Evolutionary conservation across 2,888 invertebrate genomes (phyloP).

Genomic region (Ptychoptera contaminata): DNA sequence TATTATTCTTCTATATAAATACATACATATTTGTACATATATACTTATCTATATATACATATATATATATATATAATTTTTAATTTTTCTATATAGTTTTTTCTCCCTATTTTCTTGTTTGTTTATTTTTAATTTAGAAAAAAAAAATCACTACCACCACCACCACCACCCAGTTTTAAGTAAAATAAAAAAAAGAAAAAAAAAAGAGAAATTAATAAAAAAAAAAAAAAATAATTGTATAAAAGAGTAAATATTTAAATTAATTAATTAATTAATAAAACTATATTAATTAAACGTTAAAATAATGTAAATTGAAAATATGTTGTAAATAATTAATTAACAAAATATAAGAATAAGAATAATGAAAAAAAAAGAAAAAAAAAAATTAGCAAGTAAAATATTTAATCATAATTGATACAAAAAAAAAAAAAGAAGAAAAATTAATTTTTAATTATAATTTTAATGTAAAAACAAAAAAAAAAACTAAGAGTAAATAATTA

Average conservation of each 20-base stretch:
- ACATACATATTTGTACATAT: no score
- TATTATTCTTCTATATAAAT: no score
- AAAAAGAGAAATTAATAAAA: neutral
- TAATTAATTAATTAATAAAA: neutral
- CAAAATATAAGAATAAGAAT: neutral
- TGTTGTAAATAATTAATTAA: neutral
- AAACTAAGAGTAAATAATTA: neutral
- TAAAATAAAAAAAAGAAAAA: neutral
- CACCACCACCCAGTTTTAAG: neutral
- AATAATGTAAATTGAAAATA: neutral
- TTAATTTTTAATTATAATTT: conserved; percentile 1
- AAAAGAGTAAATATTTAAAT: neutral
- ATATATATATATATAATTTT: no score
- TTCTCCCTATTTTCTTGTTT: neutral
- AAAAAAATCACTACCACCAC: neutral
- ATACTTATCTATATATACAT: no score
- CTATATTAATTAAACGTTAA: neutral
- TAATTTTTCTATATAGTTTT: no score
- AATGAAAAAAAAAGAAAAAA: neutral
- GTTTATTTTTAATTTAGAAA: neutral
- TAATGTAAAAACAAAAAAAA: conserved; percentile 1
- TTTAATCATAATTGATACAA: conserved; percentile 2
- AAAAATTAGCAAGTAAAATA: neutral
- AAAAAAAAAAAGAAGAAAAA: neutral
- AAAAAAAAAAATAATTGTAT: neutral